Base-by-base conservation (phyloP, 2,797 vertebrate genomes). In the Spondyliosoma cantharus region DNA sequence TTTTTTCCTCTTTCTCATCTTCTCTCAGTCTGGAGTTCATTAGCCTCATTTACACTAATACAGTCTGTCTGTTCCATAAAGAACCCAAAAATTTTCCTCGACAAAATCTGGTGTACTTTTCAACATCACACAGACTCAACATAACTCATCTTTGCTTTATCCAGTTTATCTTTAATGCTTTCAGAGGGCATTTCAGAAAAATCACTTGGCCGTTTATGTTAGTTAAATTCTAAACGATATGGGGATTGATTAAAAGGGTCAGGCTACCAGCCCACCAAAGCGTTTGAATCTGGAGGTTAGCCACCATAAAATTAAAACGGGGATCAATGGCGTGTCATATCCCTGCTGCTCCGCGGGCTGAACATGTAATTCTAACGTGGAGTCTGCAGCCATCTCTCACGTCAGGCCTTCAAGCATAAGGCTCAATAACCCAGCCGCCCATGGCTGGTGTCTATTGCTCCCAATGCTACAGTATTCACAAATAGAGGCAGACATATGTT, bases 241-340 rank as follows among this genome's bases (percentile, higher is more conserved):
- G 29, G 76, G 88, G 88, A 94, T 94, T 94, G 94, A 93, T 94
- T 90, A 91, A 92, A 89, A 93, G 83, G 87, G 81, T 87, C 82
- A 87, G 71, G 63, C 83, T 78, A 72, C 52, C 48, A 60, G 74
- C 63, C 78, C 62, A 84, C 90, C 90, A 93, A 90, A 87, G 86
- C 64, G 62, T 85, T 87, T 85, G 87, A 94, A 93, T 93, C 81
- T 89, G 90, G 90, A 95, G 90, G 87, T 94, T 37, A 94, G 90
- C 89, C 89, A 94, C 94, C 93, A 95, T 95, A 94, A 95, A 95
- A 95, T 95, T 94, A 94, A 94, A 95, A 91, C 80, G 46, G 91
- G 86, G 92, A 94, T 95, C 93, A 95, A 93, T 94, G 92, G 84
- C 52, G 85, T 94, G 92, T 95, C 93, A 91, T 94, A 93, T 93